These are phyloP conservation scores for Drosophila vallismaia DNA, from an alignment of 2,888 invertebrate genomes.

Conservation along the genomic window DNA sequence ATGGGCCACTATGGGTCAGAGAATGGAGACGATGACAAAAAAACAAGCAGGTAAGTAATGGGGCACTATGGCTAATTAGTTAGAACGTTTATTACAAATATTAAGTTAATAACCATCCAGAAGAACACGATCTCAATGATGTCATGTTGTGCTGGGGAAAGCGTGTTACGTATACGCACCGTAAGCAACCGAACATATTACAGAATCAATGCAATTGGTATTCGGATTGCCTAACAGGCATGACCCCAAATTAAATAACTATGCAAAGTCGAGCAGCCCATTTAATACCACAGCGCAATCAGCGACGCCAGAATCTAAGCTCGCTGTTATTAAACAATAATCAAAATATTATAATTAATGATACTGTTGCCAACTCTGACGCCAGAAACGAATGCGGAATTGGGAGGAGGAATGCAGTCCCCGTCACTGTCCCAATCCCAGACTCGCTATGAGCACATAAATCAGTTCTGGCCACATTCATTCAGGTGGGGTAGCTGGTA, in stretches of 20 bases:
- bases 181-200: conserved; percentile 15
- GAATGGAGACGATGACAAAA: conserved; percentile 18
- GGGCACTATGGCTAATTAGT: conserved; percentile 45
- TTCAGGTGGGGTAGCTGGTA: conserved; percentile 37
- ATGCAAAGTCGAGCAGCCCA: conserved; percentile 41
- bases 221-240: conserved; percentile 20
- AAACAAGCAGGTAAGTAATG: conserved; percentile 27
- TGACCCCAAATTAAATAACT: conserved; percentile 64
- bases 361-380: conserved; percentile 31
- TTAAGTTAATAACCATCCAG: conserved; percentile 45
- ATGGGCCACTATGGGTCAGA: neutral
- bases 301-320: conserved; percentile 40
- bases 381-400: conserved; percentile 16
- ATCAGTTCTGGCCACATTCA: conserved; percentile 23
- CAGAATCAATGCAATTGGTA: conserved; percentile 21
- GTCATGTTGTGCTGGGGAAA: conserved; percentile 26
- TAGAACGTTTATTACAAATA: conserved; percentile 49
- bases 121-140: conserved; percentile 24
- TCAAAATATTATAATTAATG: conserved; percentile 72
- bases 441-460: conserved; percentile 20
- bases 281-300: conserved; percentile 32
- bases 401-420: conserved; percentile 20
- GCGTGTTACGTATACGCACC: conserved; percentile 47
- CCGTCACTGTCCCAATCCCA: neutral
- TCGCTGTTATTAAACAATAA: conserved; percentile 63